Base-by-base conservation (phyloP, 2,888 invertebrate species). In the Sesia bembeciformis region DNA sequence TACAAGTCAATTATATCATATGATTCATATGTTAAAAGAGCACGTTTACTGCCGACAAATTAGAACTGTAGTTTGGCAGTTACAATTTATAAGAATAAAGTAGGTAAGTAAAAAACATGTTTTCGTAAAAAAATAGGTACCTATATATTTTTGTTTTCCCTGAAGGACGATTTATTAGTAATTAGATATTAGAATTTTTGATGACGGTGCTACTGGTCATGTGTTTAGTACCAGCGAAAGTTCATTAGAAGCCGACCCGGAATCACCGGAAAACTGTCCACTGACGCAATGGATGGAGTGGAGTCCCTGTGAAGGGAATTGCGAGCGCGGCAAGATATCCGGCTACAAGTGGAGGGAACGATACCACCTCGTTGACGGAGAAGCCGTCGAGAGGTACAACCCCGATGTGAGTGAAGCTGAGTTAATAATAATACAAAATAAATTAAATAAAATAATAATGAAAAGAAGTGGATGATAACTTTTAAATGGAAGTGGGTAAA, bases 341-440 rank as follows among this genome's bases (percentile, higher is more conserved):
- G 87, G 87, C 0, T 79, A 76, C 60, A 70, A 69, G 49, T 81
- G 84, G 81, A 67, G 84, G 40, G 81, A 83, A 58, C 62, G 87
- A 4, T 84, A 81, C 59, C 85, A 85, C 56, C 60, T 86, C n/a
- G 82, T 86, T 0, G 80, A 85, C 7, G 86, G 84, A 0, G 58
- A 81, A 1, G 74, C 85, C 23, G 74, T 86, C 0, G 85, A 84
- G 60, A 86, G 83, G 61, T 87, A 84, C 60, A 81, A 86, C 56
- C 84, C 83, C 6, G 64, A 74, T 56, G 84, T 85, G 62, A 68
- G 80, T 70, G 53, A 23, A 23, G 23, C 23, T 2, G 23, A 42
- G 42, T 5, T 6, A 42, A 6, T 7, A 42, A 7, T 5, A 42
- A 23, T 23, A 42, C 42, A 42, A 42, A 5, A 42, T 42, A 2